phyloP scores from a whole-genome alignment of 2,113 vertebrate species.

The Dermatemys mawii region DNA sequence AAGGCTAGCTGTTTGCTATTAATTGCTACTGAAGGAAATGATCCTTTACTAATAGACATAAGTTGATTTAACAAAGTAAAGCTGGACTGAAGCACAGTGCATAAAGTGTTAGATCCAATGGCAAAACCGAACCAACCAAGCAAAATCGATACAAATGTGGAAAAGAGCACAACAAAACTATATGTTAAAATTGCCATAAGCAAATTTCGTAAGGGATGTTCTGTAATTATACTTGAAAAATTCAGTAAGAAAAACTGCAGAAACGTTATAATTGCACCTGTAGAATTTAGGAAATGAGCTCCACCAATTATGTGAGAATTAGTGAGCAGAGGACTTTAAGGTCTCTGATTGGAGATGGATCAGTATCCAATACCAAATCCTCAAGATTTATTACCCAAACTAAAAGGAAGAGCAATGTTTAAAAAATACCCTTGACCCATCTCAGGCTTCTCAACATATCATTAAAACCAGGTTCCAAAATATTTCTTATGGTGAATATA shows the following conservation, averaged over 20 bases:
- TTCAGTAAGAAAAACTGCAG: background rate
- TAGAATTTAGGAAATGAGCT: background rate
- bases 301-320: background rate
- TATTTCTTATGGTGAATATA: background rate
- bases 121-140: background rate
- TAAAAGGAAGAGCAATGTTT: background rate
- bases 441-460: background rate
- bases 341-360: background rate
- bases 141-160: accelerated
- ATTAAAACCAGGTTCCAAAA: background rate
- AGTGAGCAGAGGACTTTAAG: background rate
- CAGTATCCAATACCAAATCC: background rate
- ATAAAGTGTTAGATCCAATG: background rate
- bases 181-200: background rate
- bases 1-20: background rate
- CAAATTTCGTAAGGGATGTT: accelerated
- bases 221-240: background rate
- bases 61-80: background rate
- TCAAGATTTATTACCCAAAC: background rate
- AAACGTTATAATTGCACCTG: background rate
- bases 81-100: background rate
- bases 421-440: background rate
- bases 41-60: background rate
- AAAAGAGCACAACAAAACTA: background rate
- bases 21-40: background rate